A percentile compares a stretch with the other conserved stretches of the same genome.
phyloP scores from a whole-genome alignment of 2,888 invertebrate genomes.

The Cenopis cana region DNA sequence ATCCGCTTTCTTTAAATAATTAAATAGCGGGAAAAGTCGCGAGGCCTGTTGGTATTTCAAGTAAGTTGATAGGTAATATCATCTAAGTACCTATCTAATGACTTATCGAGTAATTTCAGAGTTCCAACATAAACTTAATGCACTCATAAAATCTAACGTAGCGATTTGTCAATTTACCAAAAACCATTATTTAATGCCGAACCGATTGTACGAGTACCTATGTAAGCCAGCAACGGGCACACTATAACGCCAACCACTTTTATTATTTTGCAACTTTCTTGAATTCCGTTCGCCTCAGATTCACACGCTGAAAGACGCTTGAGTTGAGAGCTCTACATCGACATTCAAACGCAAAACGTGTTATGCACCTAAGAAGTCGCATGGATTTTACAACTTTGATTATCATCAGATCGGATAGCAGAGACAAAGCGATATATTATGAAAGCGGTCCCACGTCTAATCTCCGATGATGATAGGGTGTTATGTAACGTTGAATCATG shows the following conservation, averaged over 20 bases:
- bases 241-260: background rate
- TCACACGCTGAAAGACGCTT: conserved; percentile 16
- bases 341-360: background rate
- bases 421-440: conserved; percentile 50
- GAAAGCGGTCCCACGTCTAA: conserved; percentile 72
- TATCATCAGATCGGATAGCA: background rate
- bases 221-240: too few relatives aligned
- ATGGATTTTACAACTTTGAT: background rate
- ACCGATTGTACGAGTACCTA: conserved; percentile 3
- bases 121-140: background rate
- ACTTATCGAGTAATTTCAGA: background rate
- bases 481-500: conserved; percentile 69
- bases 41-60: background rate
- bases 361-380: background rate
- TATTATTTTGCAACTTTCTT: background rate
- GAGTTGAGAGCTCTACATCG: background rate
- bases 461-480: conserved; percentile 61
- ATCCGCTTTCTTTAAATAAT: too few relatives aligned
- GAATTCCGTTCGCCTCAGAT: background rate
- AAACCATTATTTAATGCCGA: background rate
- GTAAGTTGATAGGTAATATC: background rate
- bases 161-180: conserved; percentile 9
- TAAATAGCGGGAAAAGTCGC: too few relatives aligned
- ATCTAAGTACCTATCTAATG: background rate
- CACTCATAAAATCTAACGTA: too few relatives aligned